A percentile compares a stretch with the other conserved stretches of the same genome.
Conservation (phyloP, 2,888 invertebrate genomes). For the Galeopsomyia nigrocyanea region DNA sequence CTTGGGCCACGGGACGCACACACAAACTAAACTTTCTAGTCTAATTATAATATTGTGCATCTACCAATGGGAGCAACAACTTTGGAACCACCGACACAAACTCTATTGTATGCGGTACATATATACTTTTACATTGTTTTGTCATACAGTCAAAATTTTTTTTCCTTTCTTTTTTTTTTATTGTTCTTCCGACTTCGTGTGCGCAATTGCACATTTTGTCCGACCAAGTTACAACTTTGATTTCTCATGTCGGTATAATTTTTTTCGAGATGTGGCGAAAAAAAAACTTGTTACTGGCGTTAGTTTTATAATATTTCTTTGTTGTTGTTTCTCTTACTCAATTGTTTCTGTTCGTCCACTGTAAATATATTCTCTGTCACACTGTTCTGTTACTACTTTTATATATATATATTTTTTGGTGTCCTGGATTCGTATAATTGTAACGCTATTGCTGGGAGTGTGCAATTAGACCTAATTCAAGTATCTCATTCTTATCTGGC, state of each 20-base stretch:
- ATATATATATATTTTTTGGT: no score
- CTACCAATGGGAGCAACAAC: constrained; percentile 68
- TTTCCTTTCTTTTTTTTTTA: background rate
- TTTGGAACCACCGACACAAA: constrained; percentile 52
- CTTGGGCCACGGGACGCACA: constrained; percentile 46
- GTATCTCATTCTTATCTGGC: no score
- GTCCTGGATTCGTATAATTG: no score
- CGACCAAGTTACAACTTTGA: background rate
- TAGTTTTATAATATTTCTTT: background rate
- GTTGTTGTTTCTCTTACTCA: background rate
- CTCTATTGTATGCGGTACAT: constrained; percentile 25
- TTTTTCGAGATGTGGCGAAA: no score
- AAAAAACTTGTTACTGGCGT: no score
- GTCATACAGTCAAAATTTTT: no score
- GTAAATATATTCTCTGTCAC: no score
- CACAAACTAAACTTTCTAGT: constrained; percentile 62
- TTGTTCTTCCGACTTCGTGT: background rate
- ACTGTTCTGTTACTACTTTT: no score
- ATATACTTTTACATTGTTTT: constrained; percentile 6
- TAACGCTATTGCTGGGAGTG: no score
- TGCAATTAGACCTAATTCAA: no score
- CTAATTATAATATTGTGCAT: constrained; percentile 64
- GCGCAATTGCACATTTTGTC: background rate
- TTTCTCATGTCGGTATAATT: no score
- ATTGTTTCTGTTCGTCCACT: no score